phyloP scores from a whole-genome alignment of 2,888 invertebrate species.

The Dexiosoma caninum region DNA sequence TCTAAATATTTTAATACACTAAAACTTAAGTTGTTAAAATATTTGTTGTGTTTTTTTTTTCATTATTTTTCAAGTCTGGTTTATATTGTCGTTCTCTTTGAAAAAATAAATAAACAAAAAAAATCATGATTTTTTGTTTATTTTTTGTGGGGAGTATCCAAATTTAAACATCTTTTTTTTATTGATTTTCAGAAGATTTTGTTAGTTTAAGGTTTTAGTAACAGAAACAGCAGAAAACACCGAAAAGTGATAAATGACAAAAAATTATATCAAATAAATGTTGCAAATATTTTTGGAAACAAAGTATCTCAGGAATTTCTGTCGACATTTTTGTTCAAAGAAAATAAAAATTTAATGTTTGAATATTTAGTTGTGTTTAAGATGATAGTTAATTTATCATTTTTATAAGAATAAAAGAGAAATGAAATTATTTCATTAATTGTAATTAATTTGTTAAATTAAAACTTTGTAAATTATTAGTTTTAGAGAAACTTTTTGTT shows the following conservation, averaged over 20 bases:
- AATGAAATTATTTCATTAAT: not conserved
- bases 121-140: not conserved
- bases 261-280: not conserved
- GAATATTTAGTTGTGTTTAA: too few species aligned
- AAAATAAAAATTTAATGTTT: too few species aligned
- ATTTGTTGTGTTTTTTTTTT: not conserved
- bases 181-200: not conserved
- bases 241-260: not conserved
- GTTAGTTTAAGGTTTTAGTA: slow-evolving; percentile 3
- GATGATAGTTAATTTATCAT: too few species aligned
- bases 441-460: not conserved
- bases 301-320: too few species aligned
- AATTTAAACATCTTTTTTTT: slow-evolving; percentile 24
- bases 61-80: slow-evolving; percentile 18
- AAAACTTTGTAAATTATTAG: too few species aligned
- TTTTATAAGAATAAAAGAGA: not conserved
- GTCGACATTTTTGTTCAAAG: too few species aligned
- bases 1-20: slow-evolving; percentile 2
- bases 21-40: slow-evolving; percentile 24
- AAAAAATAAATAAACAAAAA: slow-evolving; percentile 2
- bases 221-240: not conserved
- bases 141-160: not conserved
- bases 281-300: too few species aligned
- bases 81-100: not conserved
- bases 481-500: too few species aligned